Base-by-base conservation (phyloP, 1,140 invertebrate genomes). In the Linepithema humile region DNA sequence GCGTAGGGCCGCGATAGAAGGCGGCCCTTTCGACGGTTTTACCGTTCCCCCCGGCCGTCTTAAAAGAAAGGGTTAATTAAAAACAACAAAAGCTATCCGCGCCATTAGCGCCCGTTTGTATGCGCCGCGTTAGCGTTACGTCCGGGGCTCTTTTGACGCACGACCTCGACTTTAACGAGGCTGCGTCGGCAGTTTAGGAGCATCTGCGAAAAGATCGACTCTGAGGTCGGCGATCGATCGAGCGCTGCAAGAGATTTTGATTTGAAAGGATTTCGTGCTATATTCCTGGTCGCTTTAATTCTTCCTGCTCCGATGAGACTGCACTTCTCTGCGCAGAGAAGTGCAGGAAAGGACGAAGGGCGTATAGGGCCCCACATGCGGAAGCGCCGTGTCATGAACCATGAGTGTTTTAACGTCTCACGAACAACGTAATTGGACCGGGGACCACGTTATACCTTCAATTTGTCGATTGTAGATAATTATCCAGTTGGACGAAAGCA, bases 11-110 rank as follows among this genome's bases (percentile, higher is more conserved):
- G n/a, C 62, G 80, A 83, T 85, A 88, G 86, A 84, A 91, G 83
- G 85, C 85, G 83, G 75, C 85, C 88, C 87, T 90, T 90, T 60
- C 64, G 77, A 59, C 65, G 40, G 55, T 87, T 93, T 92, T 90
- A 91, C 88, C 89, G 90, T 72, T 93, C 91, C 91, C 92, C 83
- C 85, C 82, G 91, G 89, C 72, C 90, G 91, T 92, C 93, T 93
- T 93, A 90, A 92, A 94, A 94, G 93, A 94, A 94, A 94, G 94
- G 94, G 94, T 94, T 94, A 94, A 94, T 94, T 94, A 94, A 94
- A 94, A 94, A 94, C 91, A 94, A 94, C 93, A 94, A 94, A 94
- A 94, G 94, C 93, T 90, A 93, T 94, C 90, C 91, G 88, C 87
- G 92, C 93, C 91, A 94, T 94, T 94, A 94, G 93, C 93, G 93